phyloP scores from a whole-genome alignment of 2,113 vertebrate genomes.

The Gnathonemus echidnorhynchus region DNA sequence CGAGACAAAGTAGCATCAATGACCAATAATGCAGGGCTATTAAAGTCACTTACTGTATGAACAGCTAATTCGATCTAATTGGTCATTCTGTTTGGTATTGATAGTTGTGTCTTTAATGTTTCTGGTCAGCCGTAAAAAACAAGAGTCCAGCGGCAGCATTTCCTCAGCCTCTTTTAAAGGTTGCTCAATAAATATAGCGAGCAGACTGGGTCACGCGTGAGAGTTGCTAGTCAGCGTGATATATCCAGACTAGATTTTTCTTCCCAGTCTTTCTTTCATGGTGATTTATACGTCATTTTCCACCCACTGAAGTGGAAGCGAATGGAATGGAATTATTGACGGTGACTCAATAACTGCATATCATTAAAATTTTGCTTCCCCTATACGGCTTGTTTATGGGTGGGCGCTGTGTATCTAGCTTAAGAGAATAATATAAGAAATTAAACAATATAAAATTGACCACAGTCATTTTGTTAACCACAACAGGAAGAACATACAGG shows the following conservation, averaged over 20 bases:
- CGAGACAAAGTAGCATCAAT: background rate
- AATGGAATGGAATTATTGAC: background rate
- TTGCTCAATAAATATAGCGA: background rate
- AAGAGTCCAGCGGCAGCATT: background rate
- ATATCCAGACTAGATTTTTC: background rate
- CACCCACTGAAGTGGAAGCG: background rate
- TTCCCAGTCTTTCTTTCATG: background rate
- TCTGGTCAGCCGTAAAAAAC: background rate
- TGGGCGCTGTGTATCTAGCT: background rate
- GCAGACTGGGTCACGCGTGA: background rate
- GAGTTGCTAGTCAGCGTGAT: background rate
- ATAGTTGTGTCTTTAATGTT: constrained; percentile 7
- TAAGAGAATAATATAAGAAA: background rate
- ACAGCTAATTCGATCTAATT: background rate
- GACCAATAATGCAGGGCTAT: constrained; percentile 1
- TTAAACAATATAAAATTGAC: background rate
- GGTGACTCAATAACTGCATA: background rate
- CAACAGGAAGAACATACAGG: background rate
- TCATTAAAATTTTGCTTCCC: background rate
- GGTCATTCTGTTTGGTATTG: background rate
- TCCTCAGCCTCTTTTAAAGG: background rate
- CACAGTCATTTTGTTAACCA: background rate
- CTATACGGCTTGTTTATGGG: background rate
- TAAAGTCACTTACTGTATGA: constrained; percentile 14
- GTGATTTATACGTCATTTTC: background rate